Percentiles rank a stretch among this genome's conserved stretches.
Evolutionary conservation across 2,888 invertebrate genomes (phyloP).

Genomic region (Drosophila prolongata): DNA sequence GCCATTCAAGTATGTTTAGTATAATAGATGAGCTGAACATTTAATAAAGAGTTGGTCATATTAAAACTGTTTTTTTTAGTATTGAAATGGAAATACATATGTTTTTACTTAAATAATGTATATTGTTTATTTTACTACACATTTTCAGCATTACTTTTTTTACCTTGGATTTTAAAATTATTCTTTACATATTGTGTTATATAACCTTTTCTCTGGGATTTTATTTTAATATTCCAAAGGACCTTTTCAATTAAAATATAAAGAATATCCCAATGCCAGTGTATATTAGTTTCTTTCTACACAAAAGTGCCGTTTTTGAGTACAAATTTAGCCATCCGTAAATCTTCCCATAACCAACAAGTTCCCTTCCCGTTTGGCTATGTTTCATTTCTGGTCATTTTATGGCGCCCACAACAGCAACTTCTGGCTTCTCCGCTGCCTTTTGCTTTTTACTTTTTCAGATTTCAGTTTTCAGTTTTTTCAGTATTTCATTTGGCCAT

Average conservation of each 20-base stretch:
- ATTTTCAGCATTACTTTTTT: too few relatives aligned
- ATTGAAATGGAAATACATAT: too few relatives aligned
- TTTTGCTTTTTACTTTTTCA: background rate
- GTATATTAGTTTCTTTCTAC: background rate
- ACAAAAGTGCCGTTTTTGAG: background rate
- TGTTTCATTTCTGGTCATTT: constrained; percentile 46
- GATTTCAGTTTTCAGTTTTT: background rate
- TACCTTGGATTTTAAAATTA: too few relatives aligned
- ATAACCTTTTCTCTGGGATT: too few relatives aligned
- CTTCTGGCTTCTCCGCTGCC: constrained; percentile 20
- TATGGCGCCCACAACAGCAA: constrained; percentile 38
- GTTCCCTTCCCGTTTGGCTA: background rate
- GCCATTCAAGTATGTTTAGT: background rate
- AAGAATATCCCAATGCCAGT: background rate
- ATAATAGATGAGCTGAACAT: too few relatives aligned
- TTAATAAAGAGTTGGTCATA: too few relatives aligned
- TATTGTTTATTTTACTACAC: too few relatives aligned
- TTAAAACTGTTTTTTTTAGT: too few relatives aligned
- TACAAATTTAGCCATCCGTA: background rate
- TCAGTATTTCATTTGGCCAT: background rate
- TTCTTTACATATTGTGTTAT: too few relatives aligned
- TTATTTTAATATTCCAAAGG: too few relatives aligned
- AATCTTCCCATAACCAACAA: constrained; percentile 9
- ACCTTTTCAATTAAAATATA: too few relatives aligned
- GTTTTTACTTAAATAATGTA: too few relatives aligned